Percentiles rank a stretch among this genome's conserved stretches.
Conservation (phyloP, 2,797 vertebrate species). For the Crenuchus spilurus region DNA sequence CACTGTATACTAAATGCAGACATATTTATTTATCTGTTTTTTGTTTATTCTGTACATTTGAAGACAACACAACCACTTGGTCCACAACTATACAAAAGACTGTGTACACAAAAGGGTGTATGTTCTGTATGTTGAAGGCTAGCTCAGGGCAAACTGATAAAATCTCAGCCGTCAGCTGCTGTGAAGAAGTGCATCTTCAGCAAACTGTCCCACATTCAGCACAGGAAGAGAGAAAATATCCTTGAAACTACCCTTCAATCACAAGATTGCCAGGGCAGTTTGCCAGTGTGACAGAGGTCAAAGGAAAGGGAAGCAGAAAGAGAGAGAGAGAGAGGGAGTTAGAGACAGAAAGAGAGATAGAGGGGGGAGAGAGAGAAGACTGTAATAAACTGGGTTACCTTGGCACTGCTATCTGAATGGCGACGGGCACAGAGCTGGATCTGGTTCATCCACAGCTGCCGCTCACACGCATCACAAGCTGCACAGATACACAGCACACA, state of each 20-base stretch:
- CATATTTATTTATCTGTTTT: too few relatives aligned
- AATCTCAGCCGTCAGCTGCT: not conserved
- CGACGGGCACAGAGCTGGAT: constrained; percentile 88
- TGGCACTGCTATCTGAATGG: constrained; percentile 83
- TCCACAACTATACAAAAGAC: not conserved
- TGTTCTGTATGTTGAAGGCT: not conserved
- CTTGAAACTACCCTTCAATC: constrained; percentile 36
- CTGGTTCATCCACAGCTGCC: constrained; percentile 91
- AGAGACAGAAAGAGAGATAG: constrained; percentile 1
- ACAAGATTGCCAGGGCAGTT: constrained; percentile 31
- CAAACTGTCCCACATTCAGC: constrained; percentile 7
- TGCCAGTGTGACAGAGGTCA: constrained; percentile 46
- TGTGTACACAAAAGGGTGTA: not conserved
- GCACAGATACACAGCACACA: constrained; percentile 23
- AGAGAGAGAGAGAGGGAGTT: not conserved
- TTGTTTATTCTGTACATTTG: too few relatives aligned
- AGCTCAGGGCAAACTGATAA: not conserved
- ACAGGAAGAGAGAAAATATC: constrained; percentile 21
- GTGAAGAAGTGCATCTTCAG: constrained; percentile 16
- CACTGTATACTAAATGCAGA: too few relatives aligned
- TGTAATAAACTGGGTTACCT: constrained; percentile 74
- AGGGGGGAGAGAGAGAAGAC: constrained; percentile 15
- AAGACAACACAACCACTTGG: constrained; percentile 2
- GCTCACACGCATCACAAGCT: constrained; percentile 87
- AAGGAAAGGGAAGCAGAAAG: constrained; percentile 34